phyloP scores from a whole-genome alignment of 2,797 vertebrate species.

The Lepidocolaptes lacrymiger region DNA sequence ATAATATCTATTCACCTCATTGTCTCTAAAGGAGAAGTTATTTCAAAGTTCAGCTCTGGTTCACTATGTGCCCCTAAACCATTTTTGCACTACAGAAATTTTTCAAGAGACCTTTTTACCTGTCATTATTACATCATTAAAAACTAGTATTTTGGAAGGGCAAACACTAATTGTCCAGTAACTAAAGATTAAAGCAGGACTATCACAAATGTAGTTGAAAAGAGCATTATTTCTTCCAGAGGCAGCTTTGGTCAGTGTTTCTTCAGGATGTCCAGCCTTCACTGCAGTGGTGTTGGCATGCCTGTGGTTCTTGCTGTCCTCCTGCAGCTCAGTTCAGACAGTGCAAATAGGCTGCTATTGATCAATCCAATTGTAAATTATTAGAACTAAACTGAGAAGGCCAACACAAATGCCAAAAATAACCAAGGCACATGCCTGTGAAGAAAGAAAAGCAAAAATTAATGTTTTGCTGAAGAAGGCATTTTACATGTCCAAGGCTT shows the following conservation, averaged over 20 bases:
- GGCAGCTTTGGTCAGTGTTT: neutral
- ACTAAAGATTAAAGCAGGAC: neutral
- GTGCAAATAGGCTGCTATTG: slow-evolving; percentile 26
- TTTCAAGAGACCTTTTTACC: neutral
- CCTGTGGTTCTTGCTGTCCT: neutral
- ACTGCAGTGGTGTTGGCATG: neutral
- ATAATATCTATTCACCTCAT: neutral
- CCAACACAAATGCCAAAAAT: slow-evolving; percentile 87
- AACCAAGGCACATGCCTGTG: slow-evolving; percentile 76
- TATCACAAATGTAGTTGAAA: neutral
- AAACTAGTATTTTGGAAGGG: neutral
- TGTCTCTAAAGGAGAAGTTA: neutral
- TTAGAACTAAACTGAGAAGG: slow-evolving; percentile 84
- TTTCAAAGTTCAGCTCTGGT: neutral
- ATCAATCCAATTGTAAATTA: slow-evolving; percentile 83
- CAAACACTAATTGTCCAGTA: neutral
- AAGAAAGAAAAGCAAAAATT: slow-evolving; percentile 55
- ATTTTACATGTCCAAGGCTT: neutral
- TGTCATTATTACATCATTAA: neutral
- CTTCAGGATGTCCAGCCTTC: neutral
- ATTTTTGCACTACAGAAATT: neutral
- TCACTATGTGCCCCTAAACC: neutral
- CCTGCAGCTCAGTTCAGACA: neutral
- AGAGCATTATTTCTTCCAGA: neutral
- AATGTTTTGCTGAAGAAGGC: slow-evolving; percentile 1